Conservation (phyloP, 2,113 vertebrate genomes). For the Dromiciops gliroides region DNA sequence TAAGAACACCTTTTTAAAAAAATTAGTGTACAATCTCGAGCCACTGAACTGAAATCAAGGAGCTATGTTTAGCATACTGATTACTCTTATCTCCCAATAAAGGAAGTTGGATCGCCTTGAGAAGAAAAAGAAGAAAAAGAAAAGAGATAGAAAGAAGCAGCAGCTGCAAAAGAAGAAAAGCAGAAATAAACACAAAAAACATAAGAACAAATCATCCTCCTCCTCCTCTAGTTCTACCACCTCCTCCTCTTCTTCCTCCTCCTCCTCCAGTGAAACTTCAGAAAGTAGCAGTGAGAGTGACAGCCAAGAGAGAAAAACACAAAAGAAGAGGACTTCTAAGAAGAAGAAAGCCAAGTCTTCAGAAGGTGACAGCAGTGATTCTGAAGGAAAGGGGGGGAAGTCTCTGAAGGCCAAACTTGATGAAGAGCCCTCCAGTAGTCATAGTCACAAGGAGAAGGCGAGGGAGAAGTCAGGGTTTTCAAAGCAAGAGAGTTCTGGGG, state of each 20-base stretch:
- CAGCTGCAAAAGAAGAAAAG: conserved; percentile 90
- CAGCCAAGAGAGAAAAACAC: conserved; percentile 83
- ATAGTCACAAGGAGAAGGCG: conserved; percentile 79
- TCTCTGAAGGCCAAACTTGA: conserved; percentile 83
- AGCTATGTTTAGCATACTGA: conserved; percentile 47
- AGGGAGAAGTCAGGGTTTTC: conserved; percentile 77
- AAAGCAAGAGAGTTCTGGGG: conserved; percentile 75
- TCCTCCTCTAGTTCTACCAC: conserved; percentile 17
- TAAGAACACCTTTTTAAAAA: conserved; percentile 48
- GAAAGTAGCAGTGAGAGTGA: conserved; percentile 87
- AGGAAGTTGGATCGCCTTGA: conserved; percentile 98
- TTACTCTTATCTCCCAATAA: conserved; percentile 77
- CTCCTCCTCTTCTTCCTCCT: not conserved
- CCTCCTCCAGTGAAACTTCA: conserved; percentile 83
- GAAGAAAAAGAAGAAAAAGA: conserved; percentile 92
- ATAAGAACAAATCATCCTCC: conserved; percentile 75
- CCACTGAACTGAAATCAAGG: conserved; percentile 10
- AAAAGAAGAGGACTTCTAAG: conserved; percentile 86
- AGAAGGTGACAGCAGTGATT: conserved; percentile 83
- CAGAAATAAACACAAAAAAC: conserved; percentile 92
- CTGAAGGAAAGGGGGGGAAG: conserved; percentile 82
- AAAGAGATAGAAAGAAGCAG: conserved; percentile 89
- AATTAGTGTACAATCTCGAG: not conserved
- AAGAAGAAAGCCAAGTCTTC: conserved; percentile 86
- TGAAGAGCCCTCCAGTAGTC: conserved; percentile 80